Evolutionary conservation across 2,797 vertebrate genomes (phyloP).

Genomic region (Chloroceryle amazona): DNA sequence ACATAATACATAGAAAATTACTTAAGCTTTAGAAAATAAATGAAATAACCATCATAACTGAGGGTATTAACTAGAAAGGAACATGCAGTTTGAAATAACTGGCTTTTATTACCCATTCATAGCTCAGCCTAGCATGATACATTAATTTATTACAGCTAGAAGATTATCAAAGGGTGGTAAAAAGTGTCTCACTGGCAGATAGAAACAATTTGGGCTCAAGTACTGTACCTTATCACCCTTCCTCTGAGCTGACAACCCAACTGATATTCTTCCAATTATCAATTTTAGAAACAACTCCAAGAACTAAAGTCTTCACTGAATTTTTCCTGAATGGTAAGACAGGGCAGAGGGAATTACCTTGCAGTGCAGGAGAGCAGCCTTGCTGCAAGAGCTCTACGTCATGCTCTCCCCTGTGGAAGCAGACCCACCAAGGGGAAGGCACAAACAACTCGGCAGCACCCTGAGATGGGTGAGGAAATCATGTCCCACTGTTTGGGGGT

Average conservation of each 20-base stretch:
- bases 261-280: background rate
- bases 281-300: background rate
- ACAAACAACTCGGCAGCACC: fast-evolving
- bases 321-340: background rate
- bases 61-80: background rate
- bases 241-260: background rate
- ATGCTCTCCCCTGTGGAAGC: background rate
- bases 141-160: background rate
- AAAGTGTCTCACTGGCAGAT: background rate
- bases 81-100: background rate
- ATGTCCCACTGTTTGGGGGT: fast-evolving
- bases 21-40: background rate
- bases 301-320: background rate
- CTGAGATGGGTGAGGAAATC: background rate
- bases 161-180: background rate
- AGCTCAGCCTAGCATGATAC: background rate
- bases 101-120: background rate
- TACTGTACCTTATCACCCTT: background rate
- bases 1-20: background rate
- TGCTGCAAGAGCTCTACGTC: background rate
- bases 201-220: background rate
- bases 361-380: background rate
- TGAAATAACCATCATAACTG: background rate
- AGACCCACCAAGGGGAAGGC: background rate
- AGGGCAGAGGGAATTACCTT: background rate